These are phyloP conservation scores for Caenorhabditis doughertyi DNA, from an alignment of 2,888 invertebrate genomes.

Conservation along the genomic window DNA sequence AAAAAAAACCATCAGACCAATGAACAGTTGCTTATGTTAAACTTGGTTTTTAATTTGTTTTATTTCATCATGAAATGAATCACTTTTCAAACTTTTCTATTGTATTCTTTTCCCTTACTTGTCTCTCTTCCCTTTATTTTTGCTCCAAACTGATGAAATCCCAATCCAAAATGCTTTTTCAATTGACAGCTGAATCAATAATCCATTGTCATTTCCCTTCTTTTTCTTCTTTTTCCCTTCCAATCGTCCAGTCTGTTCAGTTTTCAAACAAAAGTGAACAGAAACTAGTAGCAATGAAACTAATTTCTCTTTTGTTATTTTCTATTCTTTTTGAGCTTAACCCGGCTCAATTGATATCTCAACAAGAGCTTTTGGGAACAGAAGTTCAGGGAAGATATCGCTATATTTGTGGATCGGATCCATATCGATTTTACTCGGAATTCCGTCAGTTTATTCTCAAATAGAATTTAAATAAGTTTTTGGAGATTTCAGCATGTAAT, in stretches of 20 bases:
- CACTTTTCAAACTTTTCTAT: conserved; percentile 25
- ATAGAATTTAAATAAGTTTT: background rate
- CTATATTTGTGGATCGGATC: conserved; percentile 69
- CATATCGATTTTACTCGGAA: conserved; percentile 65
- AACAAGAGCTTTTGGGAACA: conserved; percentile 32
- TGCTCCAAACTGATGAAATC: background rate
- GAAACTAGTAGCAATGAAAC: conserved; percentile 43
- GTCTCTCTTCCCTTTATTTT: background rate
- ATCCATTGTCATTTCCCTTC: conserved; percentile 36
- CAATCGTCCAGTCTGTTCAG: background rate
- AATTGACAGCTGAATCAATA: conserved; percentile 39
- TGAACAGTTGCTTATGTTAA: background rate
- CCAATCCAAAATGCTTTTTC: background rate
- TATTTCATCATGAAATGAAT: conserved; percentile 17
- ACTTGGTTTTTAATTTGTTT: background rate
- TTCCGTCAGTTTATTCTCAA: conserved; percentile 61
- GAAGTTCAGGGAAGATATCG: conserved; percentile 17
- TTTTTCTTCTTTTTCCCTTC: background rate
- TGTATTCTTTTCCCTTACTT: background rate
- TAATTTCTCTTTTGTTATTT: conserved; percentile 9
- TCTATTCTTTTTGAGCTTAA: background rate
- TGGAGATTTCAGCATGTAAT: conserved; percentile 64
- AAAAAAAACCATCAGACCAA: no score
- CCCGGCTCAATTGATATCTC: conserved; percentile 27
- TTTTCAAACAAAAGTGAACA: conserved; percentile 33